Percentiles rank a stretch among this genome's conserved stretches.
phyloP scores from a whole-genome alignment of 2,113 vertebrate genomes.

The Eurystomus gularis region DNA sequence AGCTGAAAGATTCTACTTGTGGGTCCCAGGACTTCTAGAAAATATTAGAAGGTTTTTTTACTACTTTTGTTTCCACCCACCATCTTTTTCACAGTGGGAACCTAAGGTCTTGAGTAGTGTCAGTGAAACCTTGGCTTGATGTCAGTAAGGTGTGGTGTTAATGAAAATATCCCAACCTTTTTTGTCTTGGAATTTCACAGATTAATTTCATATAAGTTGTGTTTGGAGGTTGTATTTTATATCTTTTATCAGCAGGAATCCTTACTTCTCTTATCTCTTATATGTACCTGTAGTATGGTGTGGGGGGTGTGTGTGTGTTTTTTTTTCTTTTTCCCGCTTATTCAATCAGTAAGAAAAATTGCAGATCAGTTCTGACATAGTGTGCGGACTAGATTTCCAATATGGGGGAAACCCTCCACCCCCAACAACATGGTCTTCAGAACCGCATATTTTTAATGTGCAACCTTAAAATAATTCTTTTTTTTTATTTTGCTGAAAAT shows the following conservation, averaged over 20 bases:
- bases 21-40: neutral
- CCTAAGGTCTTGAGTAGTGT: neutral
- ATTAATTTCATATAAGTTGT: neutral
- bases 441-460: neutral
- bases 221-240: neutral
- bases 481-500: neutral
- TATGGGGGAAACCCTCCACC: no score
- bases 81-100: neutral
- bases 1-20: neutral
- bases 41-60: neutral
- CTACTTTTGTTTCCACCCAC: neutral
- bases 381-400: neutral
- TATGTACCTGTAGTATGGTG: neutral
- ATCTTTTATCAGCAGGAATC: neutral
- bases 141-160: neutral
- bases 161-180: neutral
- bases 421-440: neutral
- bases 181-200: neutral
- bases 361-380: neutral
- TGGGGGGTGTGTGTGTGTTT: no score
- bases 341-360: neutral
- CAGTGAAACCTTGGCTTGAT: neutral
- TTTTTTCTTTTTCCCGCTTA: neutral
- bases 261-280: neutral
- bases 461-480: neutral